phyloP scores from a whole-genome alignment of 2,113 vertebrate species.

The Colius striatus region DNA sequence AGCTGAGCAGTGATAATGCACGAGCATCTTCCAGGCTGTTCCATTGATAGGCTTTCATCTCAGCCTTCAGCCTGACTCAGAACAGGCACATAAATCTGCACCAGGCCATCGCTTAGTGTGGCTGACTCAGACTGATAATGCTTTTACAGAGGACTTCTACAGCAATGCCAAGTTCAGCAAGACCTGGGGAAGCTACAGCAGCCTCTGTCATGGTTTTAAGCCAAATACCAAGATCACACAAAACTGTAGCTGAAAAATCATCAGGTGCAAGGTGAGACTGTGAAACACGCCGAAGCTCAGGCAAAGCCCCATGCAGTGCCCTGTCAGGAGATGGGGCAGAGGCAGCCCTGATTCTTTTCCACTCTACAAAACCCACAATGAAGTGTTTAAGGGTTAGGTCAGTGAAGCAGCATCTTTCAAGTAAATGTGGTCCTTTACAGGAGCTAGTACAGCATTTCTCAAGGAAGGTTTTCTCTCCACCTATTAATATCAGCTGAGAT shows the following conservation, averaged over 20 bases:
- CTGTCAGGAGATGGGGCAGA: neutral
- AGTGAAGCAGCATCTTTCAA: neutral
- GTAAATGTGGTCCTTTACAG: neutral
- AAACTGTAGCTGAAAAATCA: neutral
- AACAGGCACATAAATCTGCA: neutral
- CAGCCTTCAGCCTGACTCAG: neutral
- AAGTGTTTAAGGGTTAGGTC: neutral
- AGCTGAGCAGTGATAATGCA: neutral
- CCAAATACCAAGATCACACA: neutral
- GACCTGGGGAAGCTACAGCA: neutral
- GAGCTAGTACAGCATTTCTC: neutral
- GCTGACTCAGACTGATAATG: neutral
- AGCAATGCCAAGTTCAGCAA: neutral
- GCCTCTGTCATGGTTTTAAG: neutral
- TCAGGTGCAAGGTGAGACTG: neutral
- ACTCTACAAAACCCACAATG: neutral
- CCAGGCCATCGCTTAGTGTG: accelerated
- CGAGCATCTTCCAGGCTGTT: neutral
- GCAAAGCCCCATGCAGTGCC: neutral
- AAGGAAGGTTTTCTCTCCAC: neutral
- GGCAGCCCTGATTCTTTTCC: neutral
- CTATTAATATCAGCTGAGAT: conserved; percentile 12
- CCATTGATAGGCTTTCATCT: neutral
- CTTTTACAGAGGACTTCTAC: neutral
- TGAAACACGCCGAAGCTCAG: neutral